Percentiles rank a stretch among this genome's conserved stretches.
Conservation (phyloP, 1,140 invertebrate genomes). For the Brachystomella parvula region DNA sequence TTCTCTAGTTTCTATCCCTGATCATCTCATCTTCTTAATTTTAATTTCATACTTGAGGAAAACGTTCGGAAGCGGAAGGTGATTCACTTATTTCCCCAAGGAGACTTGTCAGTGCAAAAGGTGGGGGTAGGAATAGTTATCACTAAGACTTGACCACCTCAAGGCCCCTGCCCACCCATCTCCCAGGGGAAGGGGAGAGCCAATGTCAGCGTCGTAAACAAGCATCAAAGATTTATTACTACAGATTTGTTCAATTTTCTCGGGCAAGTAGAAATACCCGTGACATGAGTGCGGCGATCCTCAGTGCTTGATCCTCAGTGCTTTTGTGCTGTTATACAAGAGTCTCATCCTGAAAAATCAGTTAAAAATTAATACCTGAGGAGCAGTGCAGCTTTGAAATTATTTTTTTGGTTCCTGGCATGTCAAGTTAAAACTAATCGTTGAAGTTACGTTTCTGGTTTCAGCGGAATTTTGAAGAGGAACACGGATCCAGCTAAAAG, state of each 20-base stretch:
- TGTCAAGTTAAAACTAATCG: no score
- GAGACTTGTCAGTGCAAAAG: no score
- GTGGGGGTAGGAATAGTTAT: background rate
- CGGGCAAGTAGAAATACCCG: background rate
- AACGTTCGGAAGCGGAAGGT: background rate
- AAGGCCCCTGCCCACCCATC: background rate
- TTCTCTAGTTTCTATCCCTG: background rate
- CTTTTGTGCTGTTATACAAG: no score
- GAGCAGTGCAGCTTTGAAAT: background rate
- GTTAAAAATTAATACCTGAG: no score
- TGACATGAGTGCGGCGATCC: background rate
- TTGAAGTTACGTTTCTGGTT: no score
- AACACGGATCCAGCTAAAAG: background rate
- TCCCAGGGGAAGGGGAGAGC: background rate
- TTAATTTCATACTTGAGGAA: no score
- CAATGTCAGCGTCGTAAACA: background rate
- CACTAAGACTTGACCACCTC: background rate
- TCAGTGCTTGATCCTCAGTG: no score
- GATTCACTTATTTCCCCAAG: background rate
- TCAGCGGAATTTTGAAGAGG: no score
- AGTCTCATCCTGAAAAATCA: no score
- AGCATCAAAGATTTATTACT: no score
- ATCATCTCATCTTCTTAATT: background rate
- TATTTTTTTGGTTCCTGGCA: no score
- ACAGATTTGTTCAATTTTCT: background rate